A percentile compares a stretch with the other conserved stretches of the same genome.
Evolutionary conservation across 2,797 vertebrate genomes (phyloP).

Genomic region (Garrulus glandarius): DNA sequence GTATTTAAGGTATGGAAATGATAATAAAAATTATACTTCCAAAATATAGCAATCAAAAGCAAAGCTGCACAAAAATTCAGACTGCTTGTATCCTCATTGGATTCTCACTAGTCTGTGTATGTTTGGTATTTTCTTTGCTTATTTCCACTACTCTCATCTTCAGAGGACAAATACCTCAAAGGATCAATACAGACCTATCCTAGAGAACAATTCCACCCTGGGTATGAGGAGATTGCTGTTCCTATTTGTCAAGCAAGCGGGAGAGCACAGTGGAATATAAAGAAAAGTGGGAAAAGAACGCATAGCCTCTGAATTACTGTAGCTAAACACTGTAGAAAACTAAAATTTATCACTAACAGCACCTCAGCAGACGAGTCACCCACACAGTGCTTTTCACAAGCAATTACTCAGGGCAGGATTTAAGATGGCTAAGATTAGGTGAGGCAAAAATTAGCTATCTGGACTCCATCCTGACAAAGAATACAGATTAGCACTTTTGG

Average conservation of each 20-base stretch:
- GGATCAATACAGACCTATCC: not conserved
- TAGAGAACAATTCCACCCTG: not conserved
- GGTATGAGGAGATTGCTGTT: not conserved
- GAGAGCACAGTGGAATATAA: not conserved
- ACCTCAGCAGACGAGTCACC: not conserved
- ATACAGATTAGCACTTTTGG: not conserved
- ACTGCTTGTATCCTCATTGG: not conserved
- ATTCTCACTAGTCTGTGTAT: not conserved
- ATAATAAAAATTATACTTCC: not conserved
- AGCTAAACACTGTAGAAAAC: not conserved
- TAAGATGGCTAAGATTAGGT: constrained; percentile 9
- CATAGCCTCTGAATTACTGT: not conserved
- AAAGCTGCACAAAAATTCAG: not conserved
- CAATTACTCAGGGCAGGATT: constrained; percentile 39
- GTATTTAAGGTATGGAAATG: not conserved
- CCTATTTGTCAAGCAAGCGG: not conserved
- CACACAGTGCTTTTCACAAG: constrained; percentile 37
- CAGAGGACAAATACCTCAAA: not conserved
- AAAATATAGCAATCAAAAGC: not conserved
- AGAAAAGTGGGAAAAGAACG: not conserved
- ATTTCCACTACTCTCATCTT: not conserved
- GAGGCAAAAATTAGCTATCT: constrained; percentile 18
- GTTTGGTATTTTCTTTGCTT: not conserved
- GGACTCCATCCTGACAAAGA: not conserved
- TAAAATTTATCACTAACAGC: not conserved